Percentiles rank a stretch among this genome's conserved stretches.
These are phyloP conservation scores for Drosophila erecta DNA, from an alignment of 1,140 invertebrate species.

Conservation along the genomic window DNA sequence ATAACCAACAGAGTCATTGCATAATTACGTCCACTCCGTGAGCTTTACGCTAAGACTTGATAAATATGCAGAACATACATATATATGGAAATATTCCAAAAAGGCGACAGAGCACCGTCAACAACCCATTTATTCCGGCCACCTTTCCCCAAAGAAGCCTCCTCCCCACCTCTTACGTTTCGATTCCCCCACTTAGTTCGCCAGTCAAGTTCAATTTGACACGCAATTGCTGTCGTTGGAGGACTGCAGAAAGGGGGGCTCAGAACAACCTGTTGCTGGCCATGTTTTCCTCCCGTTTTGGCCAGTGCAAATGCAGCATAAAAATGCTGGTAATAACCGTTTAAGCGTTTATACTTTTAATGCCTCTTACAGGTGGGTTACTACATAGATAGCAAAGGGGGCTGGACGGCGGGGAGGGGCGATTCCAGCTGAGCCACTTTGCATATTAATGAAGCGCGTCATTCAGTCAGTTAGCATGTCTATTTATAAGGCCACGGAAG, in stretches of 20 bases:
- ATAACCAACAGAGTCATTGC: constrained; percentile 15
- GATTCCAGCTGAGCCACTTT: constrained; percentile 55
- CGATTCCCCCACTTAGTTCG: not conserved
- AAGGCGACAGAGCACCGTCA: constrained; percentile 49
- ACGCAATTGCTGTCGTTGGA: constrained; percentile 61
- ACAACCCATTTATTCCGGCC: constrained; percentile 60
- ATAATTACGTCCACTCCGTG: constrained; percentile 7
- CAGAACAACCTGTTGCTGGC: constrained; percentile 66
- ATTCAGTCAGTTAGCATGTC: constrained; percentile 53
- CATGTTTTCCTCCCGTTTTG: constrained; percentile 33
- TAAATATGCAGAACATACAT: constrained; percentile 38
- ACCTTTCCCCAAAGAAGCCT: constrained; percentile 24
- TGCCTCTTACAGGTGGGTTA: constrained; percentile 28
- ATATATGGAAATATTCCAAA: constrained; percentile 21
- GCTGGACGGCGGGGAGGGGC: not conserved
- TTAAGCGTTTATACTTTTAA: constrained; percentile 71
- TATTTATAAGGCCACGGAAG: constrained; percentile 50
- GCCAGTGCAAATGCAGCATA: constrained; percentile 67
- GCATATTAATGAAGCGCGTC: constrained; percentile 76
- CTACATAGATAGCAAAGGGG: constrained; percentile 1
- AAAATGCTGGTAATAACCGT: constrained; percentile 77
- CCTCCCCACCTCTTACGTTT: not conserved
- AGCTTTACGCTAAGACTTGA: constrained; percentile 7
- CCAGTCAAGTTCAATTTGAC: constrained; percentile 69
- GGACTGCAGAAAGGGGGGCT: constrained; percentile 12